phyloP scores from a whole-genome alignment of 2,113 vertebrate genomes.

The Aspiorhynchus laticeps region DNA sequence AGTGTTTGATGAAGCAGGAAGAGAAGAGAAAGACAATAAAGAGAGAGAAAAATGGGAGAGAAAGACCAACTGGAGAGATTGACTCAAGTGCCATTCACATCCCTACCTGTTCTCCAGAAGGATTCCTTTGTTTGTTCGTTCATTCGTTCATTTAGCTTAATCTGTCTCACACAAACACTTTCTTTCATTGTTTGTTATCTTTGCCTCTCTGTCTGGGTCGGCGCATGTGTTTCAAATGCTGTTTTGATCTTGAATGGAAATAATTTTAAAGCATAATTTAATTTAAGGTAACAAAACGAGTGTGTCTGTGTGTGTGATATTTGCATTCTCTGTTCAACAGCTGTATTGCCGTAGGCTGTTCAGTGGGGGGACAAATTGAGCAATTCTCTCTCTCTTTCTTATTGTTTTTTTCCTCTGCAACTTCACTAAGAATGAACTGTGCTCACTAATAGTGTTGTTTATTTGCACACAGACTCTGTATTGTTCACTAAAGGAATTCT shows the following conservation, averaged over 20 bases:
- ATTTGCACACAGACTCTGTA: not conserved
- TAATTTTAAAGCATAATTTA: not conserved
- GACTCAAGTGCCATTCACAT: constrained; percentile 19
- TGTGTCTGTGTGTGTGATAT: not conserved
- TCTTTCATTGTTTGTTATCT: constrained; percentile 1
- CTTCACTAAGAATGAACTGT: not conserved
- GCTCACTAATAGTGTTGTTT: not conserved
- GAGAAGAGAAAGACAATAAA: constrained; percentile 12
- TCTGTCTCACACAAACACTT: not conserved
- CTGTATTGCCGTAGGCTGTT: constrained; percentile 18
- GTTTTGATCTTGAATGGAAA: not conserved
- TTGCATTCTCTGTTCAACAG: constrained; percentile 4
- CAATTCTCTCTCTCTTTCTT: not conserved
- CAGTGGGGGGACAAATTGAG: constrained; percentile 22
- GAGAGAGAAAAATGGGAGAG: not conserved
- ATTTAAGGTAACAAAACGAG: not conserved
- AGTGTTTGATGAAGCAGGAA: constrained; percentile 6
- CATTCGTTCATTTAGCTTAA: not conserved
- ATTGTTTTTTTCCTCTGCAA: not conserved
- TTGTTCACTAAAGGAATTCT: not conserved
- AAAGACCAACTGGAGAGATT: constrained; percentile 28
- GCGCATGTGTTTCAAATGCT: not conserved
- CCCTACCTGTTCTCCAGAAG: constrained; percentile 24
- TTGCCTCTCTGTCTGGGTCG: not conserved
- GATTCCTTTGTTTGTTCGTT: not conserved